Conservation (phyloP, 2,888 invertebrate genomes). For the Tipula vernalis region DNA sequence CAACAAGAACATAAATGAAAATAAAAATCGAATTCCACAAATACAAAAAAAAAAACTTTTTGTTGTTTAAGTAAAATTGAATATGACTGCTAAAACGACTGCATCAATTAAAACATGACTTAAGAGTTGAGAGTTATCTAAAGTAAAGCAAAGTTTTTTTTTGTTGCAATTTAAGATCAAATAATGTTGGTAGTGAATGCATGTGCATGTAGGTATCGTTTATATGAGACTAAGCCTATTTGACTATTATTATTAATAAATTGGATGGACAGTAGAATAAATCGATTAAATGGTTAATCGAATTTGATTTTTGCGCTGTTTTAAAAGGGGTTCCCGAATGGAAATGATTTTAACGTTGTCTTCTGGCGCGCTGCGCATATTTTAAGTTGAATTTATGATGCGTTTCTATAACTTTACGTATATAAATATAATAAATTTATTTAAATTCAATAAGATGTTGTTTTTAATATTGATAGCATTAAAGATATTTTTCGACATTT, state of each 20-base stretch:
- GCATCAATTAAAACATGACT: not conserved
- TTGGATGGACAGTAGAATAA: not conserved
- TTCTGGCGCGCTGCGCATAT: not conserved
- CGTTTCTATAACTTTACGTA: not conserved
- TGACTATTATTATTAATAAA: not conserved
- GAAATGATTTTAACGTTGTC: not conserved
- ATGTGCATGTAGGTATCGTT: not conserved
- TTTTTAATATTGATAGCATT: not conserved
- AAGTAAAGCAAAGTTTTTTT: not conserved
- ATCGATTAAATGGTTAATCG: not conserved
- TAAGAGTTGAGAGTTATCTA: not conserved
- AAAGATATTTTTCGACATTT: slow-evolving; percentile 4
- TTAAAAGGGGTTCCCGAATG: not conserved
- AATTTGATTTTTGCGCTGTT: not conserved
- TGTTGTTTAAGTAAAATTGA: not conserved
- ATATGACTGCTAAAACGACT: not conserved
- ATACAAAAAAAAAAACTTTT: not conserved
- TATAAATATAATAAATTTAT: not conserved
- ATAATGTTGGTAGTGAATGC: too few species aligned
- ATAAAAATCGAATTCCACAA: not conserved
- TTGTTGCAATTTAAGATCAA: not conserved
- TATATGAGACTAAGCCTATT: not conserved
- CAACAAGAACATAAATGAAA: not conserved
- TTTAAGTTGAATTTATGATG: not conserved
- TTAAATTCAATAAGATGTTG: not conserved